Base-by-base conservation (phyloP, 2,888 invertebrate species). In the Boloria euphrosyne region DNA sequence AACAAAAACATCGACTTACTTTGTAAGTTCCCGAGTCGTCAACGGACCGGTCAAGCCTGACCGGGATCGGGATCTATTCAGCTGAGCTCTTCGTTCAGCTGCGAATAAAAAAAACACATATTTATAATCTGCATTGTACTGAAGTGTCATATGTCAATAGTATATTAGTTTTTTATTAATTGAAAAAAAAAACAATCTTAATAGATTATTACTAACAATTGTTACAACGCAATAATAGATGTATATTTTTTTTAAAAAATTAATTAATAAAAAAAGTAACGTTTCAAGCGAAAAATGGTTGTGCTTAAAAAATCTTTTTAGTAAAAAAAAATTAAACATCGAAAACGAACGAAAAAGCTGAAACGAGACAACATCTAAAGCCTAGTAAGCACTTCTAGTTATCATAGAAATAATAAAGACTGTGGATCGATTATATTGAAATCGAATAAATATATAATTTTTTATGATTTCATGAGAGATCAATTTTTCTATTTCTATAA, bases 21-120 rank as follows among this genome's bases (percentile, higher is more conserved):
- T 95, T 61, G 95, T 94, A 75, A 95, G 88, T 86, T 95, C 95
- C 80, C 95, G 87, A 68, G 95, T 93, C 14, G 94, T 93, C 73
- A 95, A 85, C 59, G 93, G 93, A 14, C 94, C 94, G 43, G 94
- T 94, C 62, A 97, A 91, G 27, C 97, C 96, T 49, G 96, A 96
- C 73, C 98, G 92, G 38, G 98, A 98, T 75, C 98, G 93, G 73
- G 97, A 97, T 75, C 98, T 91, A 77, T 97, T 97, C 74, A 98
- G 89, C 87, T 98, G 98, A 16, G 98, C 98, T 84, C 98, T 93
- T 81, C 98, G 93, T 89, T 98, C 98, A 83, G 98, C 98, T 97
- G 90, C 22, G 82, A 81, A 43, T 44, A 13, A 16, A 31, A 54
- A 27, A 55, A 46, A 27, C 5, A 22, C 1, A 22, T 10, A 44